Conservation (phyloP, 2,888 invertebrate genomes). For the Cacoxenus indagator region DNA sequence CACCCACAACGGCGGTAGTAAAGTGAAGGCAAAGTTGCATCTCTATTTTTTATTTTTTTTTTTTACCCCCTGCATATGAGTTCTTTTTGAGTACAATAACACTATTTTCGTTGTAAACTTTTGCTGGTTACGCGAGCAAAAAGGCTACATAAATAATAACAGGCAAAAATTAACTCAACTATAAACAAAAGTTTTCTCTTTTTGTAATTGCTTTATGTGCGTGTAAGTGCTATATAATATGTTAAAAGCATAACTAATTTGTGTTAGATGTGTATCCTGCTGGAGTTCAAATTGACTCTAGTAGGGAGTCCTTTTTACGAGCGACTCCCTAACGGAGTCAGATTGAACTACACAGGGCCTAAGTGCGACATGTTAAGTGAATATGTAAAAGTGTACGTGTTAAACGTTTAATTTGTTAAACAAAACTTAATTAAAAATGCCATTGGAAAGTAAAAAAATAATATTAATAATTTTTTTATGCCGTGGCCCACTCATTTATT, state of each 20-base stretch:
- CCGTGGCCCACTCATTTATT: too few relatives aligned
- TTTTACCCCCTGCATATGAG: not conserved
- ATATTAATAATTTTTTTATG: too few relatives aligned
- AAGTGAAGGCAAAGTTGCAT: not conserved
- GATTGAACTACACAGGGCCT: constrained; percentile 91
- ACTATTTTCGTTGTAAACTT: not conserved
- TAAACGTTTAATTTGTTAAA: not conserved
- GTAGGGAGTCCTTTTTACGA: constrained; percentile 94
- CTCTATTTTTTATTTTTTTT: not conserved
- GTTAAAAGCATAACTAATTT: not conserved
- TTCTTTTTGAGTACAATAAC: not conserved
- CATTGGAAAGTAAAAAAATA: too few relatives aligned
- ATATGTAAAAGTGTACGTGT: not conserved
- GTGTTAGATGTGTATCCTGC: constrained; percentile 72
- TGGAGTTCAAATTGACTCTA: constrained; percentile 98
- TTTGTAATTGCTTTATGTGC: constrained; percentile 11
- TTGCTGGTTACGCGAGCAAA: not conserved
- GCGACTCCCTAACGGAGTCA: constrained; percentile 98
- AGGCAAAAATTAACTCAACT: not conserved
- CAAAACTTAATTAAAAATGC: too few relatives aligned
- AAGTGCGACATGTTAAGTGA: not conserved
- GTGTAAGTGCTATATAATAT: constrained; percentile 4
- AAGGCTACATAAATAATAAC: not conserved
- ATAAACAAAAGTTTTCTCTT: not conserved
- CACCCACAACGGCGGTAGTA: not conserved